Conservation (phyloP, 2,888 invertebrate genomes). For the Lampropteryx suffumata region DNA sequence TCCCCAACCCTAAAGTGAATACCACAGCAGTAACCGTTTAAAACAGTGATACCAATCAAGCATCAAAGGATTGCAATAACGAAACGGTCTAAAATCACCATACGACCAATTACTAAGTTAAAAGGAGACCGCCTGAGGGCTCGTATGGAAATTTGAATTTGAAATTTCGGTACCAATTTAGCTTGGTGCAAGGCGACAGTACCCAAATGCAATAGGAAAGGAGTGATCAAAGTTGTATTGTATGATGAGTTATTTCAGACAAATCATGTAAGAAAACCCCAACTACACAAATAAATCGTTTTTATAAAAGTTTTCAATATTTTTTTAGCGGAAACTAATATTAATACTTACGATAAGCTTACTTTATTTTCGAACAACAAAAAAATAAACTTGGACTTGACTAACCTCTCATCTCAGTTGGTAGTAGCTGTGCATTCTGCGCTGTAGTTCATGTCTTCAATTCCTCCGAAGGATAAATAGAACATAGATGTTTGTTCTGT, state of each 20-base stretch:
- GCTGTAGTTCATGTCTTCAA: too few relatives aligned
- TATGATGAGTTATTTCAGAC: slow-evolving; percentile 46
- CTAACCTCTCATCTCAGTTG: too few relatives aligned
- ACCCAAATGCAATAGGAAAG: slow-evolving; percentile 60
- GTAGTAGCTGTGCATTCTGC: too few relatives aligned
- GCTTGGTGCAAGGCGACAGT: slow-evolving; percentile 77
- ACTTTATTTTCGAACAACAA: too few relatives aligned
- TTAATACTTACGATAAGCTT: too few relatives aligned
- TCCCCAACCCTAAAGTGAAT: slow-evolving; percentile 42
- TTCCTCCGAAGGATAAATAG: too few relatives aligned
- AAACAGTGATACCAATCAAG: slow-evolving; percentile 57
- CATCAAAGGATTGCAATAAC: slow-evolving; percentile 61
- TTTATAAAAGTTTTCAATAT: too few relatives aligned
- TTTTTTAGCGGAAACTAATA: too few relatives aligned
- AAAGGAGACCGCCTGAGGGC: slow-evolving; percentile 69
- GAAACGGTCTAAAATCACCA: slow-evolving; percentile 58
- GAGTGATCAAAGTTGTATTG: slow-evolving; percentile 60
- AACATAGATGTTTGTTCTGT: too few relatives aligned
- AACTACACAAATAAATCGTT: background rate
- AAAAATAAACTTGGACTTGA: too few relatives aligned
- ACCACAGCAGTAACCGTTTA: slow-evolving; percentile 35
- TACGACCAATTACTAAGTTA: slow-evolving; percentile 75
- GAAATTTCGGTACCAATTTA: slow-evolving; percentile 80
- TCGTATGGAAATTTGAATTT: slow-evolving; percentile 78
- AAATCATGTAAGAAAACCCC: slow-evolving; percentile 13